Percentiles rank a stretch among this genome's conserved stretches.
phyloP scores from a whole-genome alignment of 2,113 vertebrate genomes.

The Dendrocopos noguchii region DNA sequence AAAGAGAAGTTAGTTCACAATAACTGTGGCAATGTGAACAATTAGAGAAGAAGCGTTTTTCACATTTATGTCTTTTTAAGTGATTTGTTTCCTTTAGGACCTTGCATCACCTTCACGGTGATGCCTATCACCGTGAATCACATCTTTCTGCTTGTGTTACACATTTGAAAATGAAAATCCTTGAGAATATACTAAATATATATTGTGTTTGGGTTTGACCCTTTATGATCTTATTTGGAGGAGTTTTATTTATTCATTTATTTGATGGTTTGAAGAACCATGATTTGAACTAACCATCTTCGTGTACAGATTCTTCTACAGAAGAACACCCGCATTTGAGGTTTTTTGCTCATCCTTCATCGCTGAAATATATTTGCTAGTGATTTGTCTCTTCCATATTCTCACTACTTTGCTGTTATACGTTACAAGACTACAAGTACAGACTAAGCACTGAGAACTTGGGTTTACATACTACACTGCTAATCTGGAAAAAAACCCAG shows the following conservation, averaged over 20 bases:
- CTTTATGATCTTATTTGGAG: background rate
- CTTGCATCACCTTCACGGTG: no score
- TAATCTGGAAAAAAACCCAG: background rate
- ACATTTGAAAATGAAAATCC: background rate
- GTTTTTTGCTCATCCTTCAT: background rate
- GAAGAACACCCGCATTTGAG: background rate
- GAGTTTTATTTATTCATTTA: background rate
- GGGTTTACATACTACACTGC: background rate
- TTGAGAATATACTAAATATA: background rate
- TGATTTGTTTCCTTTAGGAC: background rate
- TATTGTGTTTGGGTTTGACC: background rate
- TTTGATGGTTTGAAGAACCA: background rate
- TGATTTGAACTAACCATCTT: background rate
- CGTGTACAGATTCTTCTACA: background rate
- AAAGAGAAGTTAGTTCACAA: background rate
- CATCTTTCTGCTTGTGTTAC: background rate
- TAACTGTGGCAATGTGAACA: background rate
- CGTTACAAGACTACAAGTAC: no score
- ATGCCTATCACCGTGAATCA: background rate
- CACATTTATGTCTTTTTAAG: background rate
- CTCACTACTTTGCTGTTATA: background rate
- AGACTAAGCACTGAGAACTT: no score
- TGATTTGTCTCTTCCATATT: background rate
- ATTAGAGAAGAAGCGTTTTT: background rate
- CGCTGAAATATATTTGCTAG: background rate